Evolutionary conservation across 2,113 vertebrate genomes (phyloP), one percentile per base, ranked within the genome.

Genomic region (Microcebus murinus): DNA sequence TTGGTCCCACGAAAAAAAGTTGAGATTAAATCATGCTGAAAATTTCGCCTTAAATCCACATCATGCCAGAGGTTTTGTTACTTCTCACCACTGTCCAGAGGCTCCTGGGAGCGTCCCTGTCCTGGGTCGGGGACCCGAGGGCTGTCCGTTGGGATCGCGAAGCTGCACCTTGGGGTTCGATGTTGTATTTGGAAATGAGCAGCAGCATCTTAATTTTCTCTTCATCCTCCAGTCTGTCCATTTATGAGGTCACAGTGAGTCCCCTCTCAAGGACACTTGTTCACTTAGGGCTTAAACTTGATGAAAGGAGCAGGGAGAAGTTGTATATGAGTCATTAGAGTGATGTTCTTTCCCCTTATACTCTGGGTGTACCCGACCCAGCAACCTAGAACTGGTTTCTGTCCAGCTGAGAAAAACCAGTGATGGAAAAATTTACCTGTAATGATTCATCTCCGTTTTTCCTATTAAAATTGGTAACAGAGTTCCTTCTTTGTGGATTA

Each of bases 251-350:
- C 95, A 89, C 92, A 63, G 81, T 59, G 94, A 93, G 91, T n/a
- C 83, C 48, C 82, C 1, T 57, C 7, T 86, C 96, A 93, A 94
- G 96, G 97, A 97, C 96, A 70, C 91, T 34, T 96, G 97, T 55
- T 90, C 36, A 34, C 1, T 74, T n/a, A 79, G 13, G 29, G 45
- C 77, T 77, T 90, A 85, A 94, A 88, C 71, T 96, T 95, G 42
- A 52, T 34, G 59, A 65, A 91, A 83, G n/a, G 31, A 80, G 80
- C 70, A 39, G 87, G 52, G 63, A 65, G 42, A 36, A 65, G 39
- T 11, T 12, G 0, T 84, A 27, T 39, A 68, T 45, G 88, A 94
- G 88, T 94, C 77, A 9, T 1, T 63, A 13, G 34, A 42, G n/a
- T 92, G 74, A 61, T 82, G 82, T 39, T 82, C 14, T 7, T 29